Evolutionary conservation across 2,797 vertebrate species (phyloP).

Genomic region (Lithobates sylvaticus): DNA sequence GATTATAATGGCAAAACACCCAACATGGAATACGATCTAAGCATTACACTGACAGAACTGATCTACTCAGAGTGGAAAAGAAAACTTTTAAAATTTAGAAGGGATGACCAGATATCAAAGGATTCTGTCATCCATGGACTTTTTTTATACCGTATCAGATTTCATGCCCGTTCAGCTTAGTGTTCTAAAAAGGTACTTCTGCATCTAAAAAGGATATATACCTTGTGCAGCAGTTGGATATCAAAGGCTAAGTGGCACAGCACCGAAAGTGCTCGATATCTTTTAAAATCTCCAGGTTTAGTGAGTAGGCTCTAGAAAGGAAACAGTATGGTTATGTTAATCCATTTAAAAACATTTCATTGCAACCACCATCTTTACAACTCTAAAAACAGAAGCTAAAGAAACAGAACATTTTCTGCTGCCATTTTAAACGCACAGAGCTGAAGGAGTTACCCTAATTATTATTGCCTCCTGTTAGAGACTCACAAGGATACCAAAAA

Average conservation of each 20-base stretch:
- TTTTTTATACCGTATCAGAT: too few relatives aligned
- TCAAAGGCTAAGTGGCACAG: constrained; percentile 90
- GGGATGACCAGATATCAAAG: too few relatives aligned
- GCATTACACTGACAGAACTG: too few relatives aligned
- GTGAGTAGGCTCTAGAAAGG: constrained; percentile 81
- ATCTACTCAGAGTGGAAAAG: too few relatives aligned
- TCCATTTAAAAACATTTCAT: background rate
- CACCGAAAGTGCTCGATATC: constrained; percentile 82
- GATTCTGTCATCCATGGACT: too few relatives aligned
- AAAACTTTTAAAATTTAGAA: too few relatives aligned
- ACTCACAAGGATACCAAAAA: too few relatives aligned
- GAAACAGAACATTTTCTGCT: too few relatives aligned
- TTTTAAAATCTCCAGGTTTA: constrained; percentile 71
- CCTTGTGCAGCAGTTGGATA: constrained; percentile 88
- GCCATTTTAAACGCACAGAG: background rate
- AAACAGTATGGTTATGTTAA: background rate
- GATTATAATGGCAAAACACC: too few relatives aligned
- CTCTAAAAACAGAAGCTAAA: background rate
- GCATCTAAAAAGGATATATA: constrained; percentile 61
- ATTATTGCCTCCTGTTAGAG: too few relatives aligned
- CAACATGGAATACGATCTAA: too few relatives aligned
- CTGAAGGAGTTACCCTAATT: background rate
- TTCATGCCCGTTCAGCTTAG: background rate
- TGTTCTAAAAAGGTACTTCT: background rate
- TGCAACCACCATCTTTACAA: too few relatives aligned